Evolutionary conservation across 2,888 invertebrate species (phyloP).

Genomic region (Drosophila paranaensis): DNA sequence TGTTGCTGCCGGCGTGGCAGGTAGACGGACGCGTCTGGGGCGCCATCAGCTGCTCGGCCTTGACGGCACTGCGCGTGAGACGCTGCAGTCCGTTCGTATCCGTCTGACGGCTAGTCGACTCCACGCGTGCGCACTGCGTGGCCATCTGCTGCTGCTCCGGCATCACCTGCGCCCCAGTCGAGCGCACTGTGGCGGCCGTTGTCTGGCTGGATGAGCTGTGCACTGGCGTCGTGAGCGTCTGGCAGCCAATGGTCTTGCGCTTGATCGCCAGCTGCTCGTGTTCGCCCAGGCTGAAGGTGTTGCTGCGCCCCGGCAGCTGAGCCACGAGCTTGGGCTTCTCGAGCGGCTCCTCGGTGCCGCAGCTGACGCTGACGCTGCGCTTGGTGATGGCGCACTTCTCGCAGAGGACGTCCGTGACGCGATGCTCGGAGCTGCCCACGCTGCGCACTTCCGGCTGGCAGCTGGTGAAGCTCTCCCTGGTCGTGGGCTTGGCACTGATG

Average conservation of each 20-base stretch:
- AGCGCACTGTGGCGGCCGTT: slow-evolving; percentile 51
- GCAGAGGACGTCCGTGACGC: slow-evolving; percentile 85
- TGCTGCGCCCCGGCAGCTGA: slow-evolving; percentile 85
- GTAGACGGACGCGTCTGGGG: slow-evolving; percentile 47
- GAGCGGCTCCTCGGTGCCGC: slow-evolving; percentile 85
- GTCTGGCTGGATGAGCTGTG: slow-evolving; percentile 81
- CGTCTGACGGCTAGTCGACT: slow-evolving; percentile 79
- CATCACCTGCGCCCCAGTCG: slow-evolving; percentile 73
- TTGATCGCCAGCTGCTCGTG: slow-evolving; percentile 85
- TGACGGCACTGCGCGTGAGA: slow-evolving; percentile 70
- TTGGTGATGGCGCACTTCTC: slow-evolving; percentile 86
- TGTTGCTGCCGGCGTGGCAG: slow-evolving; percentile 71
- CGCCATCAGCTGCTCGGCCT: slow-evolving; percentile 74
- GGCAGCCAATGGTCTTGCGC: slow-evolving; percentile 80
- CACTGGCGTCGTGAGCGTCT: slow-evolving; percentile 63
- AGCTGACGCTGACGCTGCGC: slow-evolving; percentile 87
- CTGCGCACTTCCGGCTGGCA: slow-evolving; percentile 85
- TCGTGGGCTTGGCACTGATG: slow-evolving; percentile 74
- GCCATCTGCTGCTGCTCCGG: slow-evolving; percentile 66
- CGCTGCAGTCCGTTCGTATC: slow-evolving; percentile 84
- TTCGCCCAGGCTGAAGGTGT: slow-evolving; percentile 87
- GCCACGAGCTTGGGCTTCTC: slow-evolving; percentile 39
- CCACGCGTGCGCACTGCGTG: slow-evolving; percentile 69
- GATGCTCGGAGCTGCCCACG: slow-evolving; percentile 86
- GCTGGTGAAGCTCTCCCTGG: slow-evolving; percentile 77